phyloP scores from a whole-genome alignment of 2,797 vertebrate genomes.

The Coluber constrictor region DNA sequence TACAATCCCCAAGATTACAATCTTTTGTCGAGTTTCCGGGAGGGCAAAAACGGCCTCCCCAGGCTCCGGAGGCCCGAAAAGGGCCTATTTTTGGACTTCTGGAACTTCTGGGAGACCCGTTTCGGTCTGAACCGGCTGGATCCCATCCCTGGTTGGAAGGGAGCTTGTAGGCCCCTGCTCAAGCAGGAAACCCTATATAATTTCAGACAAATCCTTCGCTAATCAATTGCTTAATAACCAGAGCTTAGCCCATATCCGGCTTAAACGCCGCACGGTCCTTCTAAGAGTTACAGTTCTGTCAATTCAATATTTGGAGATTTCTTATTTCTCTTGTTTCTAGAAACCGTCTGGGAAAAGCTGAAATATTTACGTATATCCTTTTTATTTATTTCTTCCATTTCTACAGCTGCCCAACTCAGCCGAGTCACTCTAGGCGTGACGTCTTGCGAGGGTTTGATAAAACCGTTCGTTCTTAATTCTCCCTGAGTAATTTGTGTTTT shows the following conservation, averaged over 20 bases:
- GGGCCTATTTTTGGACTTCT: no score
- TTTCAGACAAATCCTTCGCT: not conserved
- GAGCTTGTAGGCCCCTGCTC: no score
- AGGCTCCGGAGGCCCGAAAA: no score
- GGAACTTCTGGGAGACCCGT: no score
- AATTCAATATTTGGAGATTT: not conserved
- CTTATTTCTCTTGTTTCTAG: not conserved
- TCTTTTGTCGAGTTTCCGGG: no score
- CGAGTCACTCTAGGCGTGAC: not conserved
- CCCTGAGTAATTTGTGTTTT: not conserved
- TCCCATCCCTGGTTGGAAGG: no score
- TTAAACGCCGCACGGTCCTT: not conserved
- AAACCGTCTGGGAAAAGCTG: not conserved
- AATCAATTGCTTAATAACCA: not conserved
- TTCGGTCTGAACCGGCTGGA: no score
- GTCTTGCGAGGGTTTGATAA: not conserved
- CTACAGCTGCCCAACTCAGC: not conserved
- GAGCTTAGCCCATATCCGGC: not conserved
- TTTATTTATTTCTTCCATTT: not conserved
- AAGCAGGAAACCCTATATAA: not conserved
- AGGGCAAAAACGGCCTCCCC: no score
- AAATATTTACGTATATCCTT: not conserved
- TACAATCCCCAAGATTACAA: no score
- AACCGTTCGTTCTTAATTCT: not conserved
- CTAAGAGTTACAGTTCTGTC: not conserved